Evolutionary conservation across 1,140 invertebrate species (phyloP).

Genomic region (Bombus superbus): DNA sequence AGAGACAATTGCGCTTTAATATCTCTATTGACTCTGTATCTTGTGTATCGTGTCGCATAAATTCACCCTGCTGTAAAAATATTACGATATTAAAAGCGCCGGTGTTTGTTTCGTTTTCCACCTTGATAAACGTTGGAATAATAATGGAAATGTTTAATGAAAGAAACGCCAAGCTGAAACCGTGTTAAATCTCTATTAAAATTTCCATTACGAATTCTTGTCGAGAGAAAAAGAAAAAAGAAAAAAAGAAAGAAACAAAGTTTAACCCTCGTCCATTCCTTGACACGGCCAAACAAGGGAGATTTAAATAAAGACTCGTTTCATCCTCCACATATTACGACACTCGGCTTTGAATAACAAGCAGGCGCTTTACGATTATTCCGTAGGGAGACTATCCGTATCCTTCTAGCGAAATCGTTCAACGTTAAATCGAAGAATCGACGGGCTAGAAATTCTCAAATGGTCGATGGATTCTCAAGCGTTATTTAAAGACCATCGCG

Average conservation of each 20-base stretch:
- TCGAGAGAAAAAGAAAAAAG: background rate
- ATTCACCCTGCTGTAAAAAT: background rate
- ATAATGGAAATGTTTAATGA: constrained; percentile 6
- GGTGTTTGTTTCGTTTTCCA: background rate
- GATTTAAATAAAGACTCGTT: no score
- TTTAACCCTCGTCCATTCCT: background rate
- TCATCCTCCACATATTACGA: no score
- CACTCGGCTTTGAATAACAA: no score
- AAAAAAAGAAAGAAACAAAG: background rate
- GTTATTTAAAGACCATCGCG: background rate
- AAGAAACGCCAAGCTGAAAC: background rate
- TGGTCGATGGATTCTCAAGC: no score
- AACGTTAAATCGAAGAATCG: background rate
- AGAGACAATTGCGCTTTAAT: background rate
- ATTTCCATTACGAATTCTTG: background rate
- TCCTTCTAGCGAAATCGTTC: no score
- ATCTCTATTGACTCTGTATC: background rate
- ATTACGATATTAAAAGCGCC: background rate
- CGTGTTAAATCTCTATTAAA: background rate
- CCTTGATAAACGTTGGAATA: background rate
- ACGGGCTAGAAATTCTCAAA: no score
- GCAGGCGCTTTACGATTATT: no score
- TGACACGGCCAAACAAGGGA: no score
- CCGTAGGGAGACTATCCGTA: no score
- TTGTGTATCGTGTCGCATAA: background rate